Conservation (phyloP, 2,797 vertebrate species). For the Oophaga sylvatica region DNA sequence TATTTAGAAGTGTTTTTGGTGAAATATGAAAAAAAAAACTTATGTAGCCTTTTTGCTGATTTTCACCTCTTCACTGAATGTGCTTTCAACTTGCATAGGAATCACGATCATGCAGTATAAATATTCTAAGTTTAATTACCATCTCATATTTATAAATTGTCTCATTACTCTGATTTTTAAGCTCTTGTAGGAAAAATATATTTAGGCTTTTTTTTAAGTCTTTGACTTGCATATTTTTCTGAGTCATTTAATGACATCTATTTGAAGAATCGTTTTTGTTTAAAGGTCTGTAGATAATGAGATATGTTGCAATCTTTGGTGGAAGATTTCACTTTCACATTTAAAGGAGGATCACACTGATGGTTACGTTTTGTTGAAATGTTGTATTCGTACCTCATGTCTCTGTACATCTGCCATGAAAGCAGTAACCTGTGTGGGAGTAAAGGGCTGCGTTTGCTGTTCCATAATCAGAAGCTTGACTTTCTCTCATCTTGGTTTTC, state of each 20-base stretch:
- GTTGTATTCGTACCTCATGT: constrained; percentile 38
- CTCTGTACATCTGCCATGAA: constrained; percentile 35
- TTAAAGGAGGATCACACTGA: constrained; percentile 35
- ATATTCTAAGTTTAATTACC: constrained; percentile 28
- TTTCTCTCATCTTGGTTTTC: constrained; percentile 54
- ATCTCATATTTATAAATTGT: constrained; percentile 26
- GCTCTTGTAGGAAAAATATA: not conserved
- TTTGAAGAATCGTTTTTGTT: constrained; percentile 35
- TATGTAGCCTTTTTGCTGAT: not conserved
- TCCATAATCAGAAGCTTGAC: constrained; percentile 58
- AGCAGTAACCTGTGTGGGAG: constrained; percentile 61
- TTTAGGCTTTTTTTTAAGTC: not conserved
- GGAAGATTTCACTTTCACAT: constrained; percentile 16
- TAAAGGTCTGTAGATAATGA: constrained; percentile 41
- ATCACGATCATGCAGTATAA: not conserved
- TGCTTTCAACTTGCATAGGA: not conserved
- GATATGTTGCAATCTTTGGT: constrained; percentile 29
- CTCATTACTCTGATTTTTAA: constrained; percentile 5
- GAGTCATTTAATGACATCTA: constrained; percentile 13
- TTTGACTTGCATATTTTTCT: not conserved
- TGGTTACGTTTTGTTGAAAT: constrained; percentile 28
- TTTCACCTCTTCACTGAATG: not conserved
- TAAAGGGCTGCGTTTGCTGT: constrained; percentile 42
- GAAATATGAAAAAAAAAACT: not conserved
- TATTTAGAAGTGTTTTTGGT: not conserved